Conservation (phyloP, 1,140 invertebrate genomes). For the Nomia melanderi region DNA sequence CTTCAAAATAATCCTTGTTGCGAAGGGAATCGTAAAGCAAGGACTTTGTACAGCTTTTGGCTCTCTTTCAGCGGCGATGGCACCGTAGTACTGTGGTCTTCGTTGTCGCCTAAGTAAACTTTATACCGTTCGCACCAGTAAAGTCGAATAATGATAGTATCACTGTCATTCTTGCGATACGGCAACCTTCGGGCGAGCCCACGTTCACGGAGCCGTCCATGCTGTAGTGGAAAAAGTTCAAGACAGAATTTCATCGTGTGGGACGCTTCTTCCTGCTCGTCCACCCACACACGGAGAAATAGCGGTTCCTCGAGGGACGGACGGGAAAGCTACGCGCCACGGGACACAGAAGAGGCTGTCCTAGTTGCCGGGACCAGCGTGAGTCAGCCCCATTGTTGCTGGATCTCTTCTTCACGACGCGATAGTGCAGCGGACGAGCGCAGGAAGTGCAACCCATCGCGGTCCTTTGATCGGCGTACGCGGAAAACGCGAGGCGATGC, state of each 20-base stretch:
- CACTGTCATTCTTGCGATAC: constrained; percentile 17
- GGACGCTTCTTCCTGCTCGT: constrained; percentile 1
- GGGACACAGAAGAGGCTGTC: constrained; percentile 43
- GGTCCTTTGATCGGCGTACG: not conserved
- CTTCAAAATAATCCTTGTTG: too few species aligned
- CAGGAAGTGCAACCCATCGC: constrained; percentile 7
- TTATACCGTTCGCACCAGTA: too few species aligned
- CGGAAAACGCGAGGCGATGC: not conserved
- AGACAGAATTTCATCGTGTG: constrained; percentile 20
- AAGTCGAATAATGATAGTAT: too few species aligned
- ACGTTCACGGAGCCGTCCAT: too few species aligned
- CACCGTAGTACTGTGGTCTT: too few species aligned
- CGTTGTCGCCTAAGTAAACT: too few species aligned
- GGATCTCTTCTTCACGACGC: constrained; percentile 19
- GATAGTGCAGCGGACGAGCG: not conserved
- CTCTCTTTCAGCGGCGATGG: too few species aligned
- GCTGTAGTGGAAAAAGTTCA: not conserved
- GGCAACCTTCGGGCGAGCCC: constrained; percentile 5
- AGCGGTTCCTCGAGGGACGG: not conserved
- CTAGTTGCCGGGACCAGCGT: constrained; percentile 57
- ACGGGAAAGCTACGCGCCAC: constrained; percentile 12
- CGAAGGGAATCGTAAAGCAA: too few species aligned
- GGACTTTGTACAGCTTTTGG: too few species aligned
- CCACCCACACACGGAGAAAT: not conserved
- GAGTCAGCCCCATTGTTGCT: constrained; percentile 58